Conservation (phyloP, 2,888 invertebrate genomes). For the Lottia scabra region DNA sequence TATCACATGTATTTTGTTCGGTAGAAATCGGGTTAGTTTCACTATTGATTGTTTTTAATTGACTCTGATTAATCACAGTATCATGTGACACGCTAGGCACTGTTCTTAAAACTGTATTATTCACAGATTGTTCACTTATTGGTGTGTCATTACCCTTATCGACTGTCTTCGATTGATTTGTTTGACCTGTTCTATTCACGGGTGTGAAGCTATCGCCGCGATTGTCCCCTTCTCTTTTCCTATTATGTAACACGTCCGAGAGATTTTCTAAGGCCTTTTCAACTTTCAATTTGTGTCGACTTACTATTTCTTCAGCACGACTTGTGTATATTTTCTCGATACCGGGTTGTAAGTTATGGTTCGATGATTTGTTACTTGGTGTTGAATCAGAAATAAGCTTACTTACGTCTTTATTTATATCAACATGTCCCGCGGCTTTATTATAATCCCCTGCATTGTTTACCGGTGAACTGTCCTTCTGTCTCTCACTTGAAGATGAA, state of each 20-base stretch:
- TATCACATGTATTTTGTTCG: background rate
- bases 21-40: background rate
- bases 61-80: background rate
- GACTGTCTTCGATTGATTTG: background rate
- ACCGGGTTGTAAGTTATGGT: background rate
- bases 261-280: background rate
- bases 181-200: background rate
- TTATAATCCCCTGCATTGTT: background rate
- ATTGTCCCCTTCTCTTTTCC: background rate
- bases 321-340: background rate
- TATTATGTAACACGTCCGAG: background rate
- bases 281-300: background rate
- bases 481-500: background rate
- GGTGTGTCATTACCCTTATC: background rate
- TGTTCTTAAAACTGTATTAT: too few species aligned
- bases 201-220: background rate
- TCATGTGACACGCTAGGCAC: too few species aligned
- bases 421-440: background rate
- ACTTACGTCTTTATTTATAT: background rate
- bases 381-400: background rate
- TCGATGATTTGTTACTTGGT: background rate
- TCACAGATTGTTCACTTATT: background rate
- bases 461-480: background rate
- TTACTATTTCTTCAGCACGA: background rate
- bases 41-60: background rate